These are phyloP conservation scores for Propithecus deckenii DNA, from an alignment of 2,797 vertebrate species.

Conservation along the genomic window DNA sequence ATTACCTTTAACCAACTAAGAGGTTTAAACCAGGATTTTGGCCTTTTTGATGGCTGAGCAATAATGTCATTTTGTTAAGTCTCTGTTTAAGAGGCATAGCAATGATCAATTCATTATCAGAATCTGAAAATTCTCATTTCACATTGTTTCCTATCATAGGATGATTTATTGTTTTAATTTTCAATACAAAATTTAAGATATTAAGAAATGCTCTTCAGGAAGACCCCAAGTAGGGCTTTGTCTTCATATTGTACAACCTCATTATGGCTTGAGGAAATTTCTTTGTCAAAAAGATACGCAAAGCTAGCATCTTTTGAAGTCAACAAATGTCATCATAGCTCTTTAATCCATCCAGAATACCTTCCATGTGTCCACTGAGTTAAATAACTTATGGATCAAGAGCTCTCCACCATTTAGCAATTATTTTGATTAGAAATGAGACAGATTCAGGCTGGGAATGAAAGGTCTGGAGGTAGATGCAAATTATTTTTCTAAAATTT, in stretches of 20 bases:
- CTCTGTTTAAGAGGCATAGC: conserved; percentile 57
- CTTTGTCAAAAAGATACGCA: conserved; percentile 42
- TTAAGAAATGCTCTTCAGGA: conserved; percentile 66
- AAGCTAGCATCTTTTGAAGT: background rate
- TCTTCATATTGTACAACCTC: conserved; percentile 59
- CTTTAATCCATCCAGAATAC: background rate
- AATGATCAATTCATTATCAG: background rate
- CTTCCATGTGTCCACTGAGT: conserved; percentile 12
- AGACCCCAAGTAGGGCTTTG: conserved; percentile 8
- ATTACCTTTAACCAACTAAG: background rate
- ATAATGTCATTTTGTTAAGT: background rate
- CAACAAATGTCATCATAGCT: conserved; percentile 28
- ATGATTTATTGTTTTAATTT: conserved; percentile 83
- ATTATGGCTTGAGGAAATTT: conserved; percentile 68
- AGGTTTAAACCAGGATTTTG: background rate
- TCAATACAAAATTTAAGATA: conserved; percentile 60
- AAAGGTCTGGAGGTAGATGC: background rate
- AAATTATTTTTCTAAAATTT: background rate
- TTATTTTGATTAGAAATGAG: conserved; percentile 51
- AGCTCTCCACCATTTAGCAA: conserved; percentile 27
- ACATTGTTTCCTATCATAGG: conserved; percentile 69
- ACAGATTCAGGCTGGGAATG: conserved; percentile 30
- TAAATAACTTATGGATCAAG: conserved; percentile 35
- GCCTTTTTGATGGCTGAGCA: background rate
- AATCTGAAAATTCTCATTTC: conserved; percentile 59